Base-by-base conservation (phyloP, 2,888 invertebrate genomes). In the Sminthurinus aureus region DNA sequence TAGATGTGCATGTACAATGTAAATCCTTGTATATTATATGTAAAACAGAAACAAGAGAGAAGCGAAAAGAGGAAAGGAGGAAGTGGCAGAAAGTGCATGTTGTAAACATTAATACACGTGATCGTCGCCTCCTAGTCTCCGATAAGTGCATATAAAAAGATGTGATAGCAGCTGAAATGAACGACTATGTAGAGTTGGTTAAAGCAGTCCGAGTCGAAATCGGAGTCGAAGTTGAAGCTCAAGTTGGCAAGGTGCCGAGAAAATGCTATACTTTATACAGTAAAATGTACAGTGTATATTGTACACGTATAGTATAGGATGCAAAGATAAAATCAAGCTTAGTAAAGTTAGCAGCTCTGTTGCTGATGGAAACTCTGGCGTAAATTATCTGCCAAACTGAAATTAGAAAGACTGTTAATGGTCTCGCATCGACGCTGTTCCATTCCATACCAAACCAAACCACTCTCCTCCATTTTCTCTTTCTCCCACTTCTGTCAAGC, bases 331-430 rank as follows among this genome's bases (percentile, higher is more conserved):
- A 82, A 81, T 81, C 81, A 64, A 81, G 81, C 85, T 87, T 86
- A 85, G 85, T 83, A 87, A 86, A 85, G 87, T 87, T 87, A 86
- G 86, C 84, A 88, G 86, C 84, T 84, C 84, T 85, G 84, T 85
- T 87, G 87, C 85, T 87, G 88, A 88, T 88, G 87, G 87, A 88
- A 87, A 88, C 87, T 87, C 85, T 86, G 86, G 87, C 88, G 88
- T 87, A 87, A 88, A 88, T 88, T 88, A 88, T 88, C 88, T 88
- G 88, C 88, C 88, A 88, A 88, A 88, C 87, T 87, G 86, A 83
- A 87, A 88, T 87, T 88, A 87, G 87, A 87, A 87, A 38, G 38
- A 87, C 88, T 88, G 88, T 88, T 88, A 88, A 88, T 88, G 87
- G 88, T 87, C 87, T 85, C 88, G 87, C 88, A 88, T 88, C 87